phyloP scores from a whole-genome alignment of 2,797 vertebrate species.

The Hybognathus amarus region DNA sequence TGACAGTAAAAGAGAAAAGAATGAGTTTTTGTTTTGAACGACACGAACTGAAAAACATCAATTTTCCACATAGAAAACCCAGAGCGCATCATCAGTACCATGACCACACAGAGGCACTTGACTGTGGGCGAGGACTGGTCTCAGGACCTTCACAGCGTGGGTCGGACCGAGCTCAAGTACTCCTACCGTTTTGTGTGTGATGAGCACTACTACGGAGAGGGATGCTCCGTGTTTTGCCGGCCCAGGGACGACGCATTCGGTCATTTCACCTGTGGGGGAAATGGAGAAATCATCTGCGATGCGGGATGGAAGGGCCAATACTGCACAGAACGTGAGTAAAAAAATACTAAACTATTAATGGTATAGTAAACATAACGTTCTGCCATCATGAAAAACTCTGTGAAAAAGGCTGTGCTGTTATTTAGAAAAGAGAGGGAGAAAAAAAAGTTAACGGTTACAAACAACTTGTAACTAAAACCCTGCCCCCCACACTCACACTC shows the following conservation, averaged over 20 bases:
- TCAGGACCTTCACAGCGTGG: slow-evolving; percentile 91
- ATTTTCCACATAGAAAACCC: slow-evolving; percentile 82
- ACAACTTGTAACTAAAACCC: slow-evolving; percentile 69
- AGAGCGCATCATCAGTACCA: slow-evolving; percentile 92
- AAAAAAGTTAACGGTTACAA: slow-evolving; percentile 64
- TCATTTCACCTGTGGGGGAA: slow-evolving; percentile 95
- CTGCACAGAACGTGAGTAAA: slow-evolving; percentile 93
- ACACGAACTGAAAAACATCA: neutral
- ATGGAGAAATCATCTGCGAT: slow-evolving; percentile 93
- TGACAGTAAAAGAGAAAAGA: neutral
- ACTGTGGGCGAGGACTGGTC: slow-evolving; percentile 96
- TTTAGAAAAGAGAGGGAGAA: neutral
- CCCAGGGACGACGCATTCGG: slow-evolving; percentile 94
- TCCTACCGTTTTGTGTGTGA: slow-evolving; percentile 95
- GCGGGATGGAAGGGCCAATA: slow-evolving; percentile 95
- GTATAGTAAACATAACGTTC: neutral
- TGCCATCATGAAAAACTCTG: neutral
- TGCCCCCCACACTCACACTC: slow-evolving; percentile 46
- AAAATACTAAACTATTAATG: neutral
- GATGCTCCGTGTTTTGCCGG: slow-evolving; percentile 95
- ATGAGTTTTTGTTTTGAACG: neutral
- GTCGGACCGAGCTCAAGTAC: slow-evolving; percentile 90
- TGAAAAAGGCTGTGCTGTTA: neutral
- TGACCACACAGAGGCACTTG: slow-evolving; percentile 92
- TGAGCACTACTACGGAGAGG: slow-evolving; percentile 95